Percentiles rank a stretch among this genome's conserved stretches.
phyloP scores from a whole-genome alignment of 2,113 vertebrate species.

The Archocentrus centrarchus region DNA sequence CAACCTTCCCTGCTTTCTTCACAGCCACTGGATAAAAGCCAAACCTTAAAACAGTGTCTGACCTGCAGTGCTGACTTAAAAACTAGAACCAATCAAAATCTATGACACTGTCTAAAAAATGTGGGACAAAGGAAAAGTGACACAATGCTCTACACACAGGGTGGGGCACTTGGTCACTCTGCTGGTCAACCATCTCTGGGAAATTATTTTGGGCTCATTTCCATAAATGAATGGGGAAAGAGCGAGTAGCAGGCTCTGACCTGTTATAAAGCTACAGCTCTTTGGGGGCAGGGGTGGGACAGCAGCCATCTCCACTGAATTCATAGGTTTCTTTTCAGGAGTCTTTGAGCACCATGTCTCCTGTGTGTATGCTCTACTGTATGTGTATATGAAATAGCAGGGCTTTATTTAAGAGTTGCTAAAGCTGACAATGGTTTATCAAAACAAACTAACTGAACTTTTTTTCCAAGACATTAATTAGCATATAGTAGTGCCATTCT shows the following conservation, averaged over 20 bases:
- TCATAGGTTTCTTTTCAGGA: too few relatives aligned
- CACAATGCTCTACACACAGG: too few relatives aligned
- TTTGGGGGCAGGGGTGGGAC: not conserved
- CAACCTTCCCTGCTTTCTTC: not conserved
- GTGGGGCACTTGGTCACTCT: not conserved
- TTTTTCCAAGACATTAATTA: not conserved
- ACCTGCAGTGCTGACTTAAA: not conserved
- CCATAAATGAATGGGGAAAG: not conserved
- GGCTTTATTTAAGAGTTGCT: too few relatives aligned
- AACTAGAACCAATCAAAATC: not conserved
- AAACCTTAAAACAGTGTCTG: not conserved
- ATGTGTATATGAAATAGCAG: not conserved
- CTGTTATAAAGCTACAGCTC: not conserved
- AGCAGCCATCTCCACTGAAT: not conserved
- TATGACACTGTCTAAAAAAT: not conserved
- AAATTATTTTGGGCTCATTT: not conserved
- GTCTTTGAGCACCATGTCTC: not conserved
- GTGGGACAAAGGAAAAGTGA: too few relatives aligned
- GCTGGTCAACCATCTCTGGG: not conserved
- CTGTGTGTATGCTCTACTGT: not conserved
- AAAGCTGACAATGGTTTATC: not conserved
- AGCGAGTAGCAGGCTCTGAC: not conserved
- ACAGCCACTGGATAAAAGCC: not conserved
- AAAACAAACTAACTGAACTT: not conserved
- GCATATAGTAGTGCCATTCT: not conserved